Conservation (phyloP, 2,113 vertebrate genomes). For the Paramormyrops kingsleyae region DNA sequence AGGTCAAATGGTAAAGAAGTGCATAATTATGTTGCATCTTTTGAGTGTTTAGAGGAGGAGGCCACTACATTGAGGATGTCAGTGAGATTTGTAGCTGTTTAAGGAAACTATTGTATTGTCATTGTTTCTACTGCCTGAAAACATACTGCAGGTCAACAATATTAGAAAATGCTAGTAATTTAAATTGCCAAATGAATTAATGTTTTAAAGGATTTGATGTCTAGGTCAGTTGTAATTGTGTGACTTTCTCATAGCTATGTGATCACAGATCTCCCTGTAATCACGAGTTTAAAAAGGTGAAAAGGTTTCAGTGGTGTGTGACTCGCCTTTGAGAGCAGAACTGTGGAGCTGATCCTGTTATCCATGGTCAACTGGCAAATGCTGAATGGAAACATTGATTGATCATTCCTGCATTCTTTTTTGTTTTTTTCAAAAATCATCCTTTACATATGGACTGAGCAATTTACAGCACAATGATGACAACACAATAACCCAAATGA, state of each 20-base stretch:
- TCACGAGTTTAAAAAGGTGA: background rate
- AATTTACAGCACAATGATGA: slow-evolving; percentile 3
- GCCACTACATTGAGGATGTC: background rate
- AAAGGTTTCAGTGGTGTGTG: background rate
- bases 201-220: background rate
- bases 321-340: background rate
- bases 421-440: background rate
- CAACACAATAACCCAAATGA: background rate
- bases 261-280: background rate
- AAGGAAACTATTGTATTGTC: background rate
- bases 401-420: background rate
- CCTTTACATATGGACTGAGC: background rate
- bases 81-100: background rate
- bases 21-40: background rate
- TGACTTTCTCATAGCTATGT: background rate
- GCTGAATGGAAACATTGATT: background rate
- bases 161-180: background rate
- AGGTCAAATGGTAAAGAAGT: slow-evolving; percentile 37
- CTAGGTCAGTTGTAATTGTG: background rate
- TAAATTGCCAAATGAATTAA: background rate
- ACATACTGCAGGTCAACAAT: background rate
- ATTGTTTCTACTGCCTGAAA: background rate
- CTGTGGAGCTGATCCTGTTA: background rate
- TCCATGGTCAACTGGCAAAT: background rate
- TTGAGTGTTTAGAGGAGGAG: background rate